Percentiles rank a stretch among this genome's conserved stretches.
Evolutionary conservation across 2,797 vertebrate species (phyloP).

Genomic region (Lepus townsendii): DNA sequence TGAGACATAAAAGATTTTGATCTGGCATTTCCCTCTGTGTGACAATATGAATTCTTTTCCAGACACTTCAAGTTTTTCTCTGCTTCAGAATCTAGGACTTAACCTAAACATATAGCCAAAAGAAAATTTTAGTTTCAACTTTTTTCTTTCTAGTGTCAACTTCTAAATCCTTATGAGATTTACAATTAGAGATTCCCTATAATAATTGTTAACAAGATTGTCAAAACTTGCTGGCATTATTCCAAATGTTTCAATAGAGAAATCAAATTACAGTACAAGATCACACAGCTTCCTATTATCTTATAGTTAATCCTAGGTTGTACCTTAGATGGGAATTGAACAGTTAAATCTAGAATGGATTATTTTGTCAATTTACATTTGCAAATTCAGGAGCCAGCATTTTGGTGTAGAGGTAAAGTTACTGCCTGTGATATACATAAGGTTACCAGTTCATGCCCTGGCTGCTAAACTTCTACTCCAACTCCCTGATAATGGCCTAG

Average conservation of each 20-base stretch:
- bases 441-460: too few species aligned
- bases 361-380: too few species aligned
- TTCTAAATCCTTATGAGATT: background rate
- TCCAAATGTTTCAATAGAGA: background rate
- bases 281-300: background rate
- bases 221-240: background rate
- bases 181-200: too few species aligned
- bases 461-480: too few species aligned
- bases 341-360: background rate
- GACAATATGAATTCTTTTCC: background rate
- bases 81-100: background rate
- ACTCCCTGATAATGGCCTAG: too few species aligned
- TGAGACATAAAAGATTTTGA: too few species aligned
- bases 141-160: background rate
- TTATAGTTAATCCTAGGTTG: background rate
- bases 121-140: background rate
- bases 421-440: too few species aligned
- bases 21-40: background rate
- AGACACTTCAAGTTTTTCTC: background rate
- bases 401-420: too few species aligned
- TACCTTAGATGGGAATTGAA: background rate
- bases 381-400: too few species aligned
- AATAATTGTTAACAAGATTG: background rate
- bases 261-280: background rate
- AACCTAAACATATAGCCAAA: too few species aligned